These are phyloP conservation scores for Leptonema lineaticorne DNA, from an alignment of 1,140 invertebrate species.

Conservation along the genomic window DNA sequence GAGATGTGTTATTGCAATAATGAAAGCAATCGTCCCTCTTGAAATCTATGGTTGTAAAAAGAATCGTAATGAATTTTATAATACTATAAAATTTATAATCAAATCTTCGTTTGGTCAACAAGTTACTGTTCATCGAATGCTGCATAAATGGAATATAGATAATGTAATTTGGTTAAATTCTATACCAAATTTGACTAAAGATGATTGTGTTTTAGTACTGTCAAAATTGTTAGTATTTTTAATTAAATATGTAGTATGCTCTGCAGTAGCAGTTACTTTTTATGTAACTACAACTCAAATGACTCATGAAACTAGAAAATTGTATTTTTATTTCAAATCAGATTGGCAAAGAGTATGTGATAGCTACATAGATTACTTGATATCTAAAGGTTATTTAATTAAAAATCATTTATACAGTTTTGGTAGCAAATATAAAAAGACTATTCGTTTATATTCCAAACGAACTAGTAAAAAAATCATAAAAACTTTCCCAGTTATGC, in stretches of 20 bases:
- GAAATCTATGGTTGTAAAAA: conserved; percentile 46
- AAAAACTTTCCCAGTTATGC: conserved; percentile 50
- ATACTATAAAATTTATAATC: conserved; percentile 45
- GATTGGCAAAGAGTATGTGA: conserved; percentile 54
- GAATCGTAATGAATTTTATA: conserved; percentile 50
- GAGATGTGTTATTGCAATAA: conserved; percentile 25
- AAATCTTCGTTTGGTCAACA: conserved; percentile 51
- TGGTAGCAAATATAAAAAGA: conserved; percentile 44
- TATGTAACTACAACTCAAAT: conserved; percentile 53
- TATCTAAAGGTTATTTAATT: conserved; percentile 44
- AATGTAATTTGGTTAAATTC: conserved; percentile 29
- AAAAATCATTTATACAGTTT: conserved; percentile 45
- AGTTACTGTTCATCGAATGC: conserved; percentile 42
- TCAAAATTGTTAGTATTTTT: conserved; percentile 47
- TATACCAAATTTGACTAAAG: conserved; percentile 20
- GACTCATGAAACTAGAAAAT: conserved; percentile 51
- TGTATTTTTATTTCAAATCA: conserved; percentile 52
- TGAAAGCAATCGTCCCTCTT: conserved; percentile 46
- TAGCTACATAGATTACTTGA: conserved; percentile 46
- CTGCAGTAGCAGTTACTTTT: conserved; percentile 51
- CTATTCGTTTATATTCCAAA: conserved; percentile 41
- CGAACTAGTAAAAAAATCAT: conserved; percentile 44
- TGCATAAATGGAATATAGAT: conserved; percentile 48
- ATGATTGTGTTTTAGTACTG: conserved; percentile 42
- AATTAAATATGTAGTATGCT: conserved; percentile 47